phyloP scores from a whole-genome alignment of 1,140 invertebrate species.

The Drosophila subobscura region DNA sequence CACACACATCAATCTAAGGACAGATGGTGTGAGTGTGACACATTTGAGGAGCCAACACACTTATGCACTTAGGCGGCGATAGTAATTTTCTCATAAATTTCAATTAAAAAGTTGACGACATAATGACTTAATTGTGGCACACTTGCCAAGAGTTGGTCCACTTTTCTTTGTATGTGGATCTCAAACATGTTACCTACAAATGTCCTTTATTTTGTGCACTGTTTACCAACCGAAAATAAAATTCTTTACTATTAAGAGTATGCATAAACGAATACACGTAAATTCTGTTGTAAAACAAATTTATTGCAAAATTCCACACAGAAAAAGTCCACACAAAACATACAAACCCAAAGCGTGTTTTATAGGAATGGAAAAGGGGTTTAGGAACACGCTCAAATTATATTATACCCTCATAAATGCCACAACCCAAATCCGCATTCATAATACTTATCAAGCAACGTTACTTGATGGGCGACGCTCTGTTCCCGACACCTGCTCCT shows the following conservation, averaged over 20 bases:
- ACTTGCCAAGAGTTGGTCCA: not conserved
- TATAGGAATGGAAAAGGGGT: constrained; percentile 1
- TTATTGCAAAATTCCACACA: constrained; percentile 6
- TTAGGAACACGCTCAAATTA: constrained; percentile 24
- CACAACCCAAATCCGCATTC: constrained; percentile 9
- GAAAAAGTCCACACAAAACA: not conserved
- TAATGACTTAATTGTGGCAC: constrained; percentile 16
- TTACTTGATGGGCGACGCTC: constrained; percentile 4
- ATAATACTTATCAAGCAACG: constrained; percentile 13
- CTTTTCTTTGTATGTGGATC: not conserved
- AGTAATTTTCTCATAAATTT: constrained; percentile 41
- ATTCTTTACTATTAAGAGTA: too few relatives aligned
- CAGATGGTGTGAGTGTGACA: constrained; percentile 11
- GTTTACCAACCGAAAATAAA: not conserved
- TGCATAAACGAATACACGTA: not conserved
- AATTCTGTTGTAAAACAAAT: not conserved
- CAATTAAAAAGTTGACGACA: constrained; percentile 43
- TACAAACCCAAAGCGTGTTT: not conserved
- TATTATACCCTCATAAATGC: constrained; percentile 37
- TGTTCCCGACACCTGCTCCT: not conserved
- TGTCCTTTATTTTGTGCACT: constrained; percentile 11
- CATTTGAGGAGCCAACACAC: constrained; percentile 38
- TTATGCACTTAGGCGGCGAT: constrained; percentile 42
- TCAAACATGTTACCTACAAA: not conserved
- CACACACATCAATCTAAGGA: too few relatives aligned